A percentile compares a stretch with the other conserved stretches of the same genome.
These are phyloP conservation scores for Pseudorasbora parva DNA, from an alignment of 2,113 vertebrate species.

Conservation along the genomic window DNA sequence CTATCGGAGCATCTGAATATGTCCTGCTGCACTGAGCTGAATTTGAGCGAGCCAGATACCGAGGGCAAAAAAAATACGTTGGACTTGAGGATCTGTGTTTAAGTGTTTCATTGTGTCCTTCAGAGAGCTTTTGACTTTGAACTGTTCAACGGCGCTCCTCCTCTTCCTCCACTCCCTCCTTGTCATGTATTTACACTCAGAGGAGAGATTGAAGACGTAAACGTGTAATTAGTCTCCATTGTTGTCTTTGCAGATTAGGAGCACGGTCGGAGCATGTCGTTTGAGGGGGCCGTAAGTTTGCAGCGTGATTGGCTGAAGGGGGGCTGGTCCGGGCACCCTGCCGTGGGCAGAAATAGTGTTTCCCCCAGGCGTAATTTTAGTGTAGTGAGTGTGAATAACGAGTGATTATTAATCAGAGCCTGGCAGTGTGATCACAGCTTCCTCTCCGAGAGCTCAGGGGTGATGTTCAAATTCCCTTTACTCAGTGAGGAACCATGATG, in stretches of 20 bases:
- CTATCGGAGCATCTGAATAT: conserved; percentile 39
- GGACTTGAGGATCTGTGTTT: conserved; percentile 23
- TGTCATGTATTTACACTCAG: conserved; percentile 65
- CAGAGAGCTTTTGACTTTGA: conserved; percentile 58
- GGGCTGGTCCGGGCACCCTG: conserved; percentile 78
- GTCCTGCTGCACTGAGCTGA: conserved; percentile 22
- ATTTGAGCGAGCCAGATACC: neutral
- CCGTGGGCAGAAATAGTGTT: conserved; percentile 89
- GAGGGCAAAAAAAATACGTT: neutral
- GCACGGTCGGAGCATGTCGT: conserved; percentile 60
- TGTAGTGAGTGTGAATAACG: conserved; percentile 95
- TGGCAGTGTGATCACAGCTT: conserved; percentile 70
- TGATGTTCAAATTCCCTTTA: conserved; percentile 41
- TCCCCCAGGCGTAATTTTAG: conserved; percentile 87
- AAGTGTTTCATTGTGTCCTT: conserved; percentile 52
- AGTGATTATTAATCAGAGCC: conserved; percentile 91
- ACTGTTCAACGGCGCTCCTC: conserved; percentile 46
- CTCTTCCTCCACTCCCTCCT: conserved; percentile 54
- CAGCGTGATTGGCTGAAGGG: conserved; percentile 83
- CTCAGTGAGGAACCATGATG: conserved; percentile 9
- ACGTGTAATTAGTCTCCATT: conserved; percentile 68
- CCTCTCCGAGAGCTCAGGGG: conserved; percentile 42
- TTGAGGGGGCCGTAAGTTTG: conserved; percentile 76
- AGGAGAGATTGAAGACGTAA: conserved; percentile 65
- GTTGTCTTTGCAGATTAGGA: conserved; percentile 68